Evolutionary conservation across 2,797 vertebrate species (phyloP).

Genomic region (Coregonus ussuriensis): DNA sequence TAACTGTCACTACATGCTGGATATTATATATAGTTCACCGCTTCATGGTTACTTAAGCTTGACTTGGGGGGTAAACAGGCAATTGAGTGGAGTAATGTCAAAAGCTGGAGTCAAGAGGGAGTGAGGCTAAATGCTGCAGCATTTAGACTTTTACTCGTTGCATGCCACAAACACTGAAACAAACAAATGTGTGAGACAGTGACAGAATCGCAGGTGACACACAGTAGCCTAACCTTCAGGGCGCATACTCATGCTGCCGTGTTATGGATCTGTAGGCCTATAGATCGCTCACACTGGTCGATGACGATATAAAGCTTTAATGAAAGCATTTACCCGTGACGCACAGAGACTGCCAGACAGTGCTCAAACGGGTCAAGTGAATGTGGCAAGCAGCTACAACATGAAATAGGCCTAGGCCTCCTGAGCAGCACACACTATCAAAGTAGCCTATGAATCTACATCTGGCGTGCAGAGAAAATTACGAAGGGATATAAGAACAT

Average conservation of each 20-base stretch:
- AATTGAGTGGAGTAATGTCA: conserved; percentile 68
- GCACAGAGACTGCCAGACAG: background rate
- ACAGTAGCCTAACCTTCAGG: conserved; percentile 34
- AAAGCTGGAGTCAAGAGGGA: conserved; percentile 59
- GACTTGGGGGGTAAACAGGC: conserved; percentile 69
- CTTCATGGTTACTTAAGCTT: conserved; percentile 63
- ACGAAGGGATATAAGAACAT: background rate
- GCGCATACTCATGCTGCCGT: background rate
- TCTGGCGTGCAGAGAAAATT: background rate
- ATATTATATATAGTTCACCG: conserved; percentile 59
- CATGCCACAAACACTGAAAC: conserved; percentile 38
- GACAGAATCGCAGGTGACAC: conserved; percentile 44
- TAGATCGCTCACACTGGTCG: conserved; percentile 46
- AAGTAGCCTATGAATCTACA: background rate
- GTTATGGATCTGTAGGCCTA: conserved; percentile 37
- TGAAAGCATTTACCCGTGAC: conserved; percentile 32
- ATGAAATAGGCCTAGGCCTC: background rate
- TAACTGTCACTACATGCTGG: conserved; percentile 20
- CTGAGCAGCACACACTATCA: background rate
- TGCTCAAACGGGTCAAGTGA: background rate
- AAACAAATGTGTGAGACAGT: conserved; percentile 55
- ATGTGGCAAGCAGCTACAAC: background rate
- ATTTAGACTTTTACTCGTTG: conserved; percentile 21
- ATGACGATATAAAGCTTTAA: conserved; percentile 47
- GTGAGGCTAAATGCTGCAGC: background rate